Conservation (phyloP, 2,888 invertebrate species). For the Allophyes oxyacanthae region DNA sequence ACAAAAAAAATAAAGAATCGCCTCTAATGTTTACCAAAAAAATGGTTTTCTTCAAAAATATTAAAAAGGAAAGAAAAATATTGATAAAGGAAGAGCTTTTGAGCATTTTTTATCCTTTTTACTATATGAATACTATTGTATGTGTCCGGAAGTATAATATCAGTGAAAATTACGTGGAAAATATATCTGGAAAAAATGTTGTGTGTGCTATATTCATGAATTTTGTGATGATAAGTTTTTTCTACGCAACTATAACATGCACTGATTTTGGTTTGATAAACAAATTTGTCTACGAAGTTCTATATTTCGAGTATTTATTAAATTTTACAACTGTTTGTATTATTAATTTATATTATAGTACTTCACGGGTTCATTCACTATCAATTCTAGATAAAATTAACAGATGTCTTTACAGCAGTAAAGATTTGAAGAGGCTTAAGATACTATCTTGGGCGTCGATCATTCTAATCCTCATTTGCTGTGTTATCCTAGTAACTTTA, state of each 20-base stretch:
- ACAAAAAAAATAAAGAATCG: no score
- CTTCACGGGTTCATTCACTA: constrained; percentile 18
- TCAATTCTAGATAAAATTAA: constrained; percentile 21
- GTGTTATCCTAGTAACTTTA: constrained; percentile 9
- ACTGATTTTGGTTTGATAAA: constrained; percentile 9
- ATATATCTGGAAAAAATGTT: constrained; percentile 20
- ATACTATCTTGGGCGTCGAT: not conserved
- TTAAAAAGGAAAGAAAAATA: constrained; percentile 1
- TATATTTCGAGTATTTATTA: constrained; percentile 26
- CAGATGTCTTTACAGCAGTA: constrained; percentile 4
- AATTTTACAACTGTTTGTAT: constrained; percentile 14
- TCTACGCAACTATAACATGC: constrained; percentile 1
- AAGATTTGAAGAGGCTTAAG: constrained; percentile 21
- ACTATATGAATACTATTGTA: constrained; percentile 12
- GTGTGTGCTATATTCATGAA: constrained; percentile 7
- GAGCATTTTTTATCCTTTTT: constrained; percentile 33
- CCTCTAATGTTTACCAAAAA: no score
- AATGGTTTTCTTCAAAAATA: not conserved
- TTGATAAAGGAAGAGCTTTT: constrained; percentile 16
- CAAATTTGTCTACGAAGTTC: constrained; percentile 20
- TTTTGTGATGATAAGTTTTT: constrained; percentile 12
- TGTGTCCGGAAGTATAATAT: constrained; percentile 39
- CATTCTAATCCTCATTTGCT: not conserved
- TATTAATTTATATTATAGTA: constrained; percentile 28
- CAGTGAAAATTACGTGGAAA: constrained; percentile 15